Conservation (phyloP, 1,140 invertebrate genomes). For the Laupala kohalensis region DNA sequence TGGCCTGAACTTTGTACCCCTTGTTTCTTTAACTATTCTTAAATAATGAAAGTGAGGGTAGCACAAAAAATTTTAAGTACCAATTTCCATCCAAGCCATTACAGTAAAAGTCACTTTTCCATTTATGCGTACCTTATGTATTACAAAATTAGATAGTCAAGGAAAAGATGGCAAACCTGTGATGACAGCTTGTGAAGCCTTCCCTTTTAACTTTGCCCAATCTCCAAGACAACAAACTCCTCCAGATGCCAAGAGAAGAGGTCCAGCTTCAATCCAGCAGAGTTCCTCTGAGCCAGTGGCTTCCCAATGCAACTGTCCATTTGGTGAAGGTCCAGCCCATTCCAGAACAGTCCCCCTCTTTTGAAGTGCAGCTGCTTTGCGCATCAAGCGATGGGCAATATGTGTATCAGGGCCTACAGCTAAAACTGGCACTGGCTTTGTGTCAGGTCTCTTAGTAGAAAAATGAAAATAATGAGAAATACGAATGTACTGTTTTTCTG, state of each 20-base stretch:
- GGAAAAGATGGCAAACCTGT: background rate
- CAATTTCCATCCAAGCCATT: too few relatives aligned
- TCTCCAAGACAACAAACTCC: constrained; percentile 15
- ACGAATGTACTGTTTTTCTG: too few relatives aligned
- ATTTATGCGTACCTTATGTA: too few relatives aligned
- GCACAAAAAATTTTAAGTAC: too few relatives aligned
- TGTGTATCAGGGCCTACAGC: background rate
- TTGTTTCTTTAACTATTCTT: too few relatives aligned
- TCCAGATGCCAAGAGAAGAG: constrained; percentile 12
- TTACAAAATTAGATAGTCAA: too few relatives aligned
- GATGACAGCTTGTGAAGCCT: background rate
- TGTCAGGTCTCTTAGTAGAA: too few relatives aligned
- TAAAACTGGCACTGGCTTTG: background rate
- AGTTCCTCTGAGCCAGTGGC: background rate
- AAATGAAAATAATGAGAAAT: too few relatives aligned
- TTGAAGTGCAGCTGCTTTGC: background rate
- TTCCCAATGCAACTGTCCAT: background rate
- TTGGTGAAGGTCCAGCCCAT: background rate
- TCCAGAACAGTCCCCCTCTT: background rate
- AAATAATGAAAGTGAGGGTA: too few relatives aligned
- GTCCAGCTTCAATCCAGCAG: constrained; percentile 13
- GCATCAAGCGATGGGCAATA: background rate
- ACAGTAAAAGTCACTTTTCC: too few relatives aligned
- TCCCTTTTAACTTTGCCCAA: constrained; percentile 2
- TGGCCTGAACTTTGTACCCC: too few relatives aligned